Evolutionary conservation across 2,797 vertebrate genomes (phyloP).

Genomic region (Falco concolor): DNA sequence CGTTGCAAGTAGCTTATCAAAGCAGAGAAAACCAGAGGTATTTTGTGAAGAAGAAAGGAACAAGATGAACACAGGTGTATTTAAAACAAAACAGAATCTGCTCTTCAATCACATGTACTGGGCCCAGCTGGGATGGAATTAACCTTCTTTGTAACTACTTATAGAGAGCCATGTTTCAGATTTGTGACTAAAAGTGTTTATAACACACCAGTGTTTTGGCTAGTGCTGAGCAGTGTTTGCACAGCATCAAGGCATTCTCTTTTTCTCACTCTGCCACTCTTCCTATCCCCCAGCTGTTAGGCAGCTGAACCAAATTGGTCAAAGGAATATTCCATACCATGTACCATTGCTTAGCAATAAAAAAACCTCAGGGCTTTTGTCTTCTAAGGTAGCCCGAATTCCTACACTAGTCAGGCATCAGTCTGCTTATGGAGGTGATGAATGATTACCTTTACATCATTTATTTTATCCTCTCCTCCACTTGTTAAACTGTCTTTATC

Average conservation of each 20-base stretch:
- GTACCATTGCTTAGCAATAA: background rate
- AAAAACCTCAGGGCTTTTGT: background rate
- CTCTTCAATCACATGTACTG: background rate
- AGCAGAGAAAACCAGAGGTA: background rate
- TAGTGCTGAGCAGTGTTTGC: background rate
- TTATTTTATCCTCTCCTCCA: background rate
- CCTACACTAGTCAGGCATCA: fast-evolving
- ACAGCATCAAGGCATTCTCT: background rate
- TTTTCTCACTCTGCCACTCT: background rate
- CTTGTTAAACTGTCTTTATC: background rate
- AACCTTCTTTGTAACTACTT: background rate
- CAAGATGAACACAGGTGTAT: background rate
- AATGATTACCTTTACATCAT: background rate
- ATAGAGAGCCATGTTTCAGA: fast-evolving
- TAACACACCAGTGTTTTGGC: background rate
- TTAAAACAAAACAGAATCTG: background rate
- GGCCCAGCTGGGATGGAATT: background rate
- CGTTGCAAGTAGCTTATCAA: slow-evolving; percentile 11
- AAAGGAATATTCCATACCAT: background rate
- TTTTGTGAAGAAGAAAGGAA: slow-evolving; percentile 17
- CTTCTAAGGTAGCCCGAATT: background rate
- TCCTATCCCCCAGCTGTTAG: background rate
- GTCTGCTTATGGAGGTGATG: background rate
- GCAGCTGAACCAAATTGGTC: background rate
- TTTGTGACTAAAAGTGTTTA: background rate